phyloP scores from a whole-genome alignment of 2,113 vertebrate species.

The Pachycephala philippinensis region DNA sequence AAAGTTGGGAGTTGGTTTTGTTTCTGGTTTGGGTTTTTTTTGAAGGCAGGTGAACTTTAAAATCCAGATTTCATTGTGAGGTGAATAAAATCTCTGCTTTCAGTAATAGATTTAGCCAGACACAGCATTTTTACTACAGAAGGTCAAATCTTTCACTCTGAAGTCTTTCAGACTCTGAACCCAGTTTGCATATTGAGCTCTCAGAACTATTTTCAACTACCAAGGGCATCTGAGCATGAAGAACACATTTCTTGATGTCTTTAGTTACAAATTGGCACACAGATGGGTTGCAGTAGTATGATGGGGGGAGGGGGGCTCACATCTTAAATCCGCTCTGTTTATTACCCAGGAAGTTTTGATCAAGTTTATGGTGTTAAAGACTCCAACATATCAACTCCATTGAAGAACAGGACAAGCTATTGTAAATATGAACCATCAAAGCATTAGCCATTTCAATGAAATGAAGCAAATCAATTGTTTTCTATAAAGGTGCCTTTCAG shows the following conservation, averaged over 20 bases:
- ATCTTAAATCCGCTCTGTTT: constrained; percentile 73
- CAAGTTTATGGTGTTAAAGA: constrained; percentile 79
- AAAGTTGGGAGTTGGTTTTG: neutral
- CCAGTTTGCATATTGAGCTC: constrained; percentile 74
- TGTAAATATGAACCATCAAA: constrained; percentile 84
- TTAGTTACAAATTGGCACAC: constrained; percentile 76
- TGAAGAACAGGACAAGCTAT: constrained; percentile 73
- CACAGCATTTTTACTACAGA: constrained; percentile 35
- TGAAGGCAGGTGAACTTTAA: neutral
- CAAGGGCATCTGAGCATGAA: constrained; percentile 72
- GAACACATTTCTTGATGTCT: constrained; percentile 74
- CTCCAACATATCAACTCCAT: constrained; percentile 74
- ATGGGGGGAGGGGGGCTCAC: constrained; percentile 24
- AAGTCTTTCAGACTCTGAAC: constrained; percentile 67
- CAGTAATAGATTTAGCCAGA: neutral
- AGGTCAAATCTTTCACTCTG: constrained; percentile 68
- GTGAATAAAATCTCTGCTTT: neutral
- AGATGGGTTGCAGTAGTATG: constrained; percentile 58
- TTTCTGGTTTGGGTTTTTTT: neutral
- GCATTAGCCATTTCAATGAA: constrained; percentile 82
- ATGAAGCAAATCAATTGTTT: constrained; percentile 81
- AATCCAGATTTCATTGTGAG: neutral
- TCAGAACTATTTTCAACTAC: constrained; percentile 70
- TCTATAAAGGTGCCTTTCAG: constrained; percentile 80
- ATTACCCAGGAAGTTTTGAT: constrained; percentile 78